Evolutionary conservation across 1,140 invertebrate genomes (phyloP).

Genomic region (Notospermus geniculatus): DNA sequence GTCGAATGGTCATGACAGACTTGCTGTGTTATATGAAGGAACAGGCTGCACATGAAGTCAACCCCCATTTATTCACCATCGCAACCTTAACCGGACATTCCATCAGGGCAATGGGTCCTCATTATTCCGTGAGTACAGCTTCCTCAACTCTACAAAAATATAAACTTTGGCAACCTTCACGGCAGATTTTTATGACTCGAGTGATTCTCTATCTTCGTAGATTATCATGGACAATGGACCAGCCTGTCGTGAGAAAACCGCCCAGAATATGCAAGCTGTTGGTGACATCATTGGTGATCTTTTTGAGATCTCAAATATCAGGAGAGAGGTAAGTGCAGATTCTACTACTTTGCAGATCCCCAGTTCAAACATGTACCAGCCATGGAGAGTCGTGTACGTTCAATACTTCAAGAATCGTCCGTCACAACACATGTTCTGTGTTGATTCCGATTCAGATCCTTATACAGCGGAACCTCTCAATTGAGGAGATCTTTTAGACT

Average conservation of each 20-base stretch:
- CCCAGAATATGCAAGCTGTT: constrained; percentile 65
- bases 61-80: constrained; percentile 89
- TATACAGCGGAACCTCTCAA: too few species aligned
- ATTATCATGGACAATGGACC: constrained; percentile 88
- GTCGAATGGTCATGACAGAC: constrained; percentile 93
- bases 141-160: background rate
- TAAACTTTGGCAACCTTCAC: too few species aligned
- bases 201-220: constrained; percentile 48
- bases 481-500: too few species aligned
- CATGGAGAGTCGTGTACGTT: background rate
- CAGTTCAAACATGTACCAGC: background rate
- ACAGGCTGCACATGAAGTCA: constrained; percentile 60
- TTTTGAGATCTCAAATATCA: constrained; percentile 84
- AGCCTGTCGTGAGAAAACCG: constrained; percentile 62
- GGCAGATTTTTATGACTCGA: too few species aligned
- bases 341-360: too few species aligned
- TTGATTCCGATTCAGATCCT: too few species aligned
- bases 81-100: constrained; percentile 94
- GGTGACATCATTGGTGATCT: constrained; percentile 82
- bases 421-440: too few species aligned
- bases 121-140: constrained; percentile 72
- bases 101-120: constrained; percentile 69
- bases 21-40: constrained; percentile 69
- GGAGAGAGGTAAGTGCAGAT: constrained; percentile 64
- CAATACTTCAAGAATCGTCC: constrained; percentile 1